These are phyloP conservation scores for Halichondria panicea DNA, from an alignment of 37 sponge, comb jelly and placozoan genomes.

Conservation along the genomic window DNA sequence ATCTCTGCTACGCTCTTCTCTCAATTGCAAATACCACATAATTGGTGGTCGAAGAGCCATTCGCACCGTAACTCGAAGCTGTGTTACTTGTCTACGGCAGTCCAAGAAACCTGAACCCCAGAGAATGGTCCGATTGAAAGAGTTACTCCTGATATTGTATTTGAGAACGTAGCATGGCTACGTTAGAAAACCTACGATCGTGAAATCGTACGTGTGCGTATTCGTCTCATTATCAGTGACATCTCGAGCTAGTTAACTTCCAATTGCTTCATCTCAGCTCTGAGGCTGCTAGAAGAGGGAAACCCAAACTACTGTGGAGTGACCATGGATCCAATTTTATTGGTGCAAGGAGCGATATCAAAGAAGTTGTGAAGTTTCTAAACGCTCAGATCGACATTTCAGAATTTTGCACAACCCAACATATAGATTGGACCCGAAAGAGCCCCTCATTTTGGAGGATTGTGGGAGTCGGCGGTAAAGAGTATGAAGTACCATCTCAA, in stretches of 20 bases:
- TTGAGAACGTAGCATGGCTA: constrained; percentile 19
- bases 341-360: not conserved
- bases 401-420: not conserved
- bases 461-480: constrained; percentile 26
- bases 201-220: constrained; percentile 29
- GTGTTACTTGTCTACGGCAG: constrained; percentile 9
- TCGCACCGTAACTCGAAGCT: constrained; percentile 16
- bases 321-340: not conserved
- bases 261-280: too few relatives aligned
- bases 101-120: constrained; percentile 15
- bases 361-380: not conserved
- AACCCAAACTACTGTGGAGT: not conserved
- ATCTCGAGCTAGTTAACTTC: too few relatives aligned
- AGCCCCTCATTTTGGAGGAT: constrained; percentile 39
- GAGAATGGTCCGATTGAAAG: constrained; percentile 23
- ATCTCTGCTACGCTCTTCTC: constrained; percentile 5
- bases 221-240: constrained; percentile 22
- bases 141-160: constrained; percentile 11
- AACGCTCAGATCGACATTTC: not conserved
- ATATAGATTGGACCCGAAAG: constrained; percentile 8
- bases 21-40: constrained; percentile 8
- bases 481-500: constrained; percentile 20
- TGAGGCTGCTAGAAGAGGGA: not conserved
- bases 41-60: constrained; percentile 18
- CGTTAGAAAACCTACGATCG: not conserved